Percentiles rank a stretch among this genome's conserved stretches.
Conservation (phyloP, 2,888 invertebrate genomes). For the Drosophila melanosoma region DNA sequence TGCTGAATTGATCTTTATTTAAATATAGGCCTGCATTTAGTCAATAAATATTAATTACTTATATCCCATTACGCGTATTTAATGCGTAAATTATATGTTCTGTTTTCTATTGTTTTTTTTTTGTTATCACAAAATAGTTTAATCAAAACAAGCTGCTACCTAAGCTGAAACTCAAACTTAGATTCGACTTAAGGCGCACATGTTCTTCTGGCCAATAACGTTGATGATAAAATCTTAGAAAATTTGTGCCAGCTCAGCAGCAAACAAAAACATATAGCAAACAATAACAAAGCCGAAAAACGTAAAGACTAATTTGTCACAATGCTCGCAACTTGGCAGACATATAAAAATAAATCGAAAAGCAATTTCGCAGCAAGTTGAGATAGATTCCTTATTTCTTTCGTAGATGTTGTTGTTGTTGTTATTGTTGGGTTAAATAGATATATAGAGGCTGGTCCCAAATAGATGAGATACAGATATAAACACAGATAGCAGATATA, state of each 20-base stretch:
- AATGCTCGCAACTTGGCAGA: constrained; percentile 73
- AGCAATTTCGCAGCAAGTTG: constrained; percentile 73
- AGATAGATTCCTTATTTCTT: constrained; percentile 39
- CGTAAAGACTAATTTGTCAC: constrained; percentile 76
- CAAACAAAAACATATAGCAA: constrained; percentile 28
- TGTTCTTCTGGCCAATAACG: constrained; percentile 16
- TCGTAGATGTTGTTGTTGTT: constrained; percentile 10
- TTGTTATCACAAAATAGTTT: background rate
- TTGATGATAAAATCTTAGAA: constrained; percentile 41
- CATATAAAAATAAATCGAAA: constrained; percentile 78
- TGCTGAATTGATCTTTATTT: background rate
- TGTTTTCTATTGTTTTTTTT: background rate
- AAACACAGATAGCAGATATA: constrained; percentile 54
- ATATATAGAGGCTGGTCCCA: constrained; percentile 52
- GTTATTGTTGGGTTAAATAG: constrained; percentile 66
- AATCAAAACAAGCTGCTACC: constrained; percentile 10
- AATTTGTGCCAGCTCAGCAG: constrained; percentile 44
- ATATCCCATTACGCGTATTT: background rate
- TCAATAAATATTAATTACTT: background rate
- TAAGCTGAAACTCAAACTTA: background rate
- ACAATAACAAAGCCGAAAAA: constrained; percentile 29
- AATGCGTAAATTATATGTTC: background rate
- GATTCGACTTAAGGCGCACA: background rate
- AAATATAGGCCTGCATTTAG: background rate
- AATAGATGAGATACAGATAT: constrained; percentile 65